Percentiles rank a stretch among this genome's conserved stretches.
Evolutionary conservation across 1,140 invertebrate species (phyloP).

Genomic region (Nylanderia fulva): DNA sequence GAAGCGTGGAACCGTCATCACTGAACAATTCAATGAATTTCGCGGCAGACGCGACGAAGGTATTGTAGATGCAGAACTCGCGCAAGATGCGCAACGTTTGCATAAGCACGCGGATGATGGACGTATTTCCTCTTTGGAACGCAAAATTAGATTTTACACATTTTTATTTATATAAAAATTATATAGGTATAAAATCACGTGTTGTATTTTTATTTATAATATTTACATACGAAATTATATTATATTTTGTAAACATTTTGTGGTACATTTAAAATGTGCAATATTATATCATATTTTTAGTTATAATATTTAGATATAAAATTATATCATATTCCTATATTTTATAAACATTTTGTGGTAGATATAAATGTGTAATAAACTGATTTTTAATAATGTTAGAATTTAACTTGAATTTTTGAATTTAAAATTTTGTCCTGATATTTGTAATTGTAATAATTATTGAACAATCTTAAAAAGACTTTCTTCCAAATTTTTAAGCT

Average conservation of each 20-base stretch:
- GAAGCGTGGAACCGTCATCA: slow-evolving; percentile 3
- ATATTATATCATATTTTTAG: neutral
- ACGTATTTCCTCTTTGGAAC: neutral
- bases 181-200: too few species aligned
- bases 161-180: neutral
- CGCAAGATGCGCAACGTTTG: slow-evolving; percentile 27
- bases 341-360: neutral
- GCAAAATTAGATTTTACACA: slow-evolving; percentile 14
- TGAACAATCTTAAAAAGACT: neutral
- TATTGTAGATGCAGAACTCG: slow-evolving; percentile 7
- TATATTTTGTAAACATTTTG: neutral
- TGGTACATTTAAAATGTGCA: too few species aligned
- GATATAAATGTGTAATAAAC: too few species aligned
- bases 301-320: neutral
- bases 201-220: neutral
- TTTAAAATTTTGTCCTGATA: neutral
- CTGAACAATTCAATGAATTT: slow-evolving; percentile 57
- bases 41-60: slow-evolving; percentile 21
- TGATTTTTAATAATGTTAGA: too few species aligned
- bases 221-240: too few species aligned
- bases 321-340: neutral
- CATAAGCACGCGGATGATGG: slow-evolving; percentile 32
- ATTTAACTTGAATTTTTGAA: neutral
- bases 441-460: neutral
- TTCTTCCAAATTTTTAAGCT: too few species aligned